These are phyloP conservation scores for Aspidiotus destructor DNA, from an alignment of 2,888 invertebrate genomes.

Conservation along the genomic window DNA sequence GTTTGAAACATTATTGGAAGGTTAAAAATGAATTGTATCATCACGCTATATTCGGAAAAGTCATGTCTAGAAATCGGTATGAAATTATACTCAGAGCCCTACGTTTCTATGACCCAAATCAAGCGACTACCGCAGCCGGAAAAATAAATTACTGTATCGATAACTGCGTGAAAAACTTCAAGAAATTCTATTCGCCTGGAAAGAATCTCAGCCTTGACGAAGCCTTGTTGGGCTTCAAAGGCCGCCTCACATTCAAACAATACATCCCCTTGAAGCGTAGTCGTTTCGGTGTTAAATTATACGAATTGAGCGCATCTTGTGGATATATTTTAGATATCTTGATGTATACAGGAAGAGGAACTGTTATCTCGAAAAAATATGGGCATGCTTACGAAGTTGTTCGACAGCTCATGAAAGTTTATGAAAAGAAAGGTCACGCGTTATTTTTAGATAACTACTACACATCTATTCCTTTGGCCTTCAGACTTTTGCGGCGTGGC, in stretches of 20 bases:
- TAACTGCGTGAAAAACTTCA: not conserved
- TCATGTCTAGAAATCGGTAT: not conserved
- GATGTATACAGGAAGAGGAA: slow-evolving; percentile 7
- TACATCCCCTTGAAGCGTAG: slow-evolving; percentile 10
- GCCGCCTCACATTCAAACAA: not conserved
- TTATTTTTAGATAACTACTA: slow-evolving; percentile 8
- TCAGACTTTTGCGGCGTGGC: not conserved
- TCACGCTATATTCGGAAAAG: not conserved
- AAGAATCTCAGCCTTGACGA: not conserved
- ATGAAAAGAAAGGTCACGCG: slow-evolving; percentile 1
- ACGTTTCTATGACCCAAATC: not conserved
- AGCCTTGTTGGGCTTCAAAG: not conserved
- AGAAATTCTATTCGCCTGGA: not conserved
- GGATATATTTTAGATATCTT: slow-evolving; percentile 1
- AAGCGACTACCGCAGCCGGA: no score
- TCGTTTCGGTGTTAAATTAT: slow-evolving; percentile 12
- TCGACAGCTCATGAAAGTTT: not conserved
- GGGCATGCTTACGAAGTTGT: slow-evolving; percentile 4
- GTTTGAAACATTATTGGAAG: not conserved
- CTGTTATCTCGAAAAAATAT: not conserved
- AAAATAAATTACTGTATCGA: no score
- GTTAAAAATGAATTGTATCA: not conserved
- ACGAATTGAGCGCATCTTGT: not conserved
- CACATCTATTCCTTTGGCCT: not conserved
- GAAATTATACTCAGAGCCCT: not conserved